Conservation (phyloP, 2,888 invertebrate genomes). For the Nomada hirtipes region DNA sequence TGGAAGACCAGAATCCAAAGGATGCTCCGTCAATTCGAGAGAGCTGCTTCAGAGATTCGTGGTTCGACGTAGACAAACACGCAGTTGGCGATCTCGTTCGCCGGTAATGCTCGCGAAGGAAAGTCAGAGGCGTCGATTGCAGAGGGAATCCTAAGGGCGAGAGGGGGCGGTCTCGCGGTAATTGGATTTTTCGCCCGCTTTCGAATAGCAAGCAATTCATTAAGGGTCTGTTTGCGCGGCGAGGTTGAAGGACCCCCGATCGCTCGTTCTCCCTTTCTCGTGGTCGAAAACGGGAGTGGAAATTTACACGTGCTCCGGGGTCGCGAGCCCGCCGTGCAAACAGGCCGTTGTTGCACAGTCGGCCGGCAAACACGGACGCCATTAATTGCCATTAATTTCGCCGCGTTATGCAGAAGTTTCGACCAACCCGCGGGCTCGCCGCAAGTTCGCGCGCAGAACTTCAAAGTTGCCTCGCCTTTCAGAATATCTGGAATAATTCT, state of each 20-base stretch:
- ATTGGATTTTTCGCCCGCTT: conserved; percentile 42
- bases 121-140: conserved; percentile 30
- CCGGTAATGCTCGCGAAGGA: background rate
- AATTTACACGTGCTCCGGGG: conserved; percentile 51
- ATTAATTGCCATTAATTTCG: conserved; percentile 66
- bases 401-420: conserved; percentile 40
- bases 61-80: conserved; percentile 3
- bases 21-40: background rate
- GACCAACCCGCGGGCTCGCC: no score
- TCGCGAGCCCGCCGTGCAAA: conserved; percentile 37
- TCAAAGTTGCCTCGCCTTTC: no score
- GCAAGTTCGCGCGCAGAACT: no score
- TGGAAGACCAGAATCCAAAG: background rate
- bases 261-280: conserved; percentile 33
- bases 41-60: background rate
- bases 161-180: conserved; percentile 22
- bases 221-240: conserved; percentile 70
- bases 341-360: conserved; percentile 44
- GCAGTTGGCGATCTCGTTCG: background rate
- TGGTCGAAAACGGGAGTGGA: conserved; percentile 57
- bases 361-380: conserved; percentile 63
- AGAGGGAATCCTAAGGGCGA: conserved; percentile 17
- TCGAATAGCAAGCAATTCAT: conserved; percentile 73
- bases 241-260: conserved; percentile 57
- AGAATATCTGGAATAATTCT: no score